phyloP scores from a whole-genome alignment of 2,888 invertebrate species.

The Artemia sinica region DNA sequence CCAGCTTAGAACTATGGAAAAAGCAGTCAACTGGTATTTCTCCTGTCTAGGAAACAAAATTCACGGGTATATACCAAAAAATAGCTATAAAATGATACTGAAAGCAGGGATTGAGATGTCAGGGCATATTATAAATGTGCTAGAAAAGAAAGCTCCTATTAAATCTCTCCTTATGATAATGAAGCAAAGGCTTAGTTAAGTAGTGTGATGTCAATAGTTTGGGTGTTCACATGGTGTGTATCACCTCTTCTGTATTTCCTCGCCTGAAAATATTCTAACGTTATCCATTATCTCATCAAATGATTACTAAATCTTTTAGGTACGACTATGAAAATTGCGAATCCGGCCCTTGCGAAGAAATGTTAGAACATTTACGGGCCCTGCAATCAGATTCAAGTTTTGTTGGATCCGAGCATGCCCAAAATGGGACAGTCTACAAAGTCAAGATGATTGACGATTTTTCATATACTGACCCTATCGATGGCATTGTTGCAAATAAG shows the following conservation, averaged over 20 bases:
- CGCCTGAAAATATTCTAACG: too few species aligned
- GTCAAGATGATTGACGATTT: conserved; percentile 79
- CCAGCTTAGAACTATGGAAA: not conserved
- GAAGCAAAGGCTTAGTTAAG: too few species aligned
- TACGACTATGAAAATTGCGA: conserved; percentile 97
- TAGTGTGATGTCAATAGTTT: too few species aligned
- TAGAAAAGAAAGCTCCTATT: too few species aligned
- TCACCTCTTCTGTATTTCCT: too few species aligned
- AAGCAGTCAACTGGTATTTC: conserved; percentile 1
- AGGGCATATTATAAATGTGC: too few species aligned
- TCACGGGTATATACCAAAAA: too few species aligned
- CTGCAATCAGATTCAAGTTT: conserved; percentile 42
- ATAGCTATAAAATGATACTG: too few species aligned
- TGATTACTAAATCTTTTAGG: conserved; percentile 34
- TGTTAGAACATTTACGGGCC: conserved; percentile 66
- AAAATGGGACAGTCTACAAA: conserved; percentile 39
- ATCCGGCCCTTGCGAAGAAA: conserved; percentile 61
- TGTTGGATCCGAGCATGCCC: conserved; percentile 30
- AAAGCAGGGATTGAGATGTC: too few species aligned
- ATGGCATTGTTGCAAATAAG: conserved; percentile 68
- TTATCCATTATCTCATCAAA: too few species aligned
- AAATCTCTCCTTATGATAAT: too few species aligned
- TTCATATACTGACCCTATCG: conserved; percentile 86
- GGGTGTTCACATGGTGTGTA: too few species aligned
- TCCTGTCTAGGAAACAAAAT: not conserved